These are phyloP conservation scores for Cataglyphis hispanica DNA, from an alignment of 1,140 invertebrate species.

Conservation along the genomic window DNA sequence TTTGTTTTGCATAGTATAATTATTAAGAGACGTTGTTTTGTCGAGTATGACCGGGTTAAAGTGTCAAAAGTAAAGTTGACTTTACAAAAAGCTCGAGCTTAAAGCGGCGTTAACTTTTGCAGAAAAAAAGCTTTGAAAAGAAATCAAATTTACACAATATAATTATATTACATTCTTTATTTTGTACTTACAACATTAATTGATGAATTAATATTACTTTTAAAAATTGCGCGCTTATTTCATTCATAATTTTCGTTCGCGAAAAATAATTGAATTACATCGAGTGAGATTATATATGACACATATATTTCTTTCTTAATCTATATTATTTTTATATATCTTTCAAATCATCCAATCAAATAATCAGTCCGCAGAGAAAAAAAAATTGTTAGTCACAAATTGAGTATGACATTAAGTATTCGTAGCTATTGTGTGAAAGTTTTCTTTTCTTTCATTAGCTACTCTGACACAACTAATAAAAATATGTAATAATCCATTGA, in stretches of 20 bases:
- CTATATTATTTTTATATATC: too few species aligned
- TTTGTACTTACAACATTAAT: conserved; percentile 49
- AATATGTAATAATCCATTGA: neutral
- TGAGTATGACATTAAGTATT: conserved; percentile 40
- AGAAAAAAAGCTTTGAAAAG: neutral
- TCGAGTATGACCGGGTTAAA: neutral
- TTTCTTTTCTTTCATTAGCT: neutral
- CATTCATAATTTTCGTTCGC: neutral
- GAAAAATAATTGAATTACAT: neutral
- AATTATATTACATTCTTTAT: conserved; percentile 48
- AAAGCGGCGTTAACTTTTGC: neutral
- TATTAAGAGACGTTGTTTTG: neutral
- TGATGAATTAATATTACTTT: neutral
- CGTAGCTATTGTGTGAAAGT: conserved; percentile 6
- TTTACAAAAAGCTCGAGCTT: neutral
- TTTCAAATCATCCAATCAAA: neutral
- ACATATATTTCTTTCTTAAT: neutral
- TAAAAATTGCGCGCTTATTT: conserved; percentile 5
- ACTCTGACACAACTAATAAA: too few species aligned
- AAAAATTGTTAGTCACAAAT: conserved; percentile 44
- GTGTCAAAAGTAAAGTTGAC: neutral
- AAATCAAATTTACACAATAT: neutral
- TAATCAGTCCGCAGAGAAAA: conserved; percentile 1
- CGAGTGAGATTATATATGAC: neutral
- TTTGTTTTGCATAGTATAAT: conserved; percentile 10